A percentile compares a stretch with the other conserved stretches of the same genome.
Conservation (phyloP, 2,888 invertebrate species). For the Philopedon plagiatum region DNA sequence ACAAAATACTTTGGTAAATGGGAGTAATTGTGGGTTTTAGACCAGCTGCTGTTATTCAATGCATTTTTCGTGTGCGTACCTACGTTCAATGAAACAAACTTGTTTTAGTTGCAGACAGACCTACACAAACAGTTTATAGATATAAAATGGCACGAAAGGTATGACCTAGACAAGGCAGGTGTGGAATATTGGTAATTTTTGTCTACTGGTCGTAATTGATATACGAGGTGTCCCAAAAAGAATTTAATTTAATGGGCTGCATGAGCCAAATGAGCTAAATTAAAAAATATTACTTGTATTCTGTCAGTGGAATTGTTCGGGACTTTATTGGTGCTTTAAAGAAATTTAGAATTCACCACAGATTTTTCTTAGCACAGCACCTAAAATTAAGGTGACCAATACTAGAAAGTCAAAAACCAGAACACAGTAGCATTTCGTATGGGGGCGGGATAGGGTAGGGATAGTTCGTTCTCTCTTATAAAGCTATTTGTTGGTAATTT, state of each 20-base stretch:
- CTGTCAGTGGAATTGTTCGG: too few relatives aligned
- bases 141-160: neutral
- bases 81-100: constrained; percentile 27
- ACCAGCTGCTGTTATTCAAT: constrained; percentile 28
- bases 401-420: too few relatives aligned
- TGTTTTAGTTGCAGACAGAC: constrained; percentile 25
- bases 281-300: too few relatives aligned
- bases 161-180: constrained; percentile 4
- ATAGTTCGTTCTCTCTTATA: too few relatives aligned
- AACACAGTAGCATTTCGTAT: too few relatives aligned
- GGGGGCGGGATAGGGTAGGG: too few relatives aligned
- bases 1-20: constrained; percentile 13
- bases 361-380: too few relatives aligned
- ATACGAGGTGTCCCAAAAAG: neutral
- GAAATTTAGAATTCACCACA: too few relatives aligned
- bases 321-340: too few relatives aligned
- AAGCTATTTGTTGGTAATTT: too few relatives aligned
- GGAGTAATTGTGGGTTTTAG: constrained; percentile 22
- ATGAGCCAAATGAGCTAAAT: too few relatives aligned
- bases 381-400: too few relatives aligned
- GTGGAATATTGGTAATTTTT: neutral
- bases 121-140: constrained; percentile 26
- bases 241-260: neutral
- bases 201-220: neutral
- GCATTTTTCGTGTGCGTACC: constrained; percentile 23